Percentiles rank a stretch among this genome's conserved stretches.
Conservation (phyloP, 1,140 invertebrate genomes). For the Stenopsyche tienmushanensis region DNA sequence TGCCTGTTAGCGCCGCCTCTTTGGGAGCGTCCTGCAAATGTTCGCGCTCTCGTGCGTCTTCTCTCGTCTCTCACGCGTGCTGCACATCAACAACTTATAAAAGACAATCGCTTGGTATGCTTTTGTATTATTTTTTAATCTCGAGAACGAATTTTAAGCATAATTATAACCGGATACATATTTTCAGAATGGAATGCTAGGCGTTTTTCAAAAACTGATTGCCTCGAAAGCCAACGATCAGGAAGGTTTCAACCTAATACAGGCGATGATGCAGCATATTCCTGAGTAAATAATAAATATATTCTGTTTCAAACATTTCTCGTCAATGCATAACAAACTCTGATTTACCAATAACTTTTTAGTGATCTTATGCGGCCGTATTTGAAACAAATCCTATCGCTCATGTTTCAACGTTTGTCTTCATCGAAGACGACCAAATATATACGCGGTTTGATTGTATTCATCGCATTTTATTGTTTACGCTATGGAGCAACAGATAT, state of each 20-base stretch:
- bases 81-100: slow-evolving; percentile 72
- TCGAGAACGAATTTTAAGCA: background rate
- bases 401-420: slow-evolving; percentile 89
- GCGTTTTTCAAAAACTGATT: slow-evolving; percentile 95
- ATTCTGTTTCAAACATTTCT: no score
- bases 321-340: no score
- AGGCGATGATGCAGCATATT: slow-evolving; percentile 78
- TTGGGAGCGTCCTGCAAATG: slow-evolving; percentile 91
- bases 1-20: slow-evolving; percentile 83
- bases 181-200: slow-evolving; percentile 79
- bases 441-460: slow-evolving; percentile 84
- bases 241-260: slow-evolving; percentile 91
- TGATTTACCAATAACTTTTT: slow-evolving; percentile 41
- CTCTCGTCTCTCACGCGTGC: slow-evolving; percentile 82
- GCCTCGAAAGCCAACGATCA: slow-evolving; percentile 95
- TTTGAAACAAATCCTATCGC: slow-evolving; percentile 85
- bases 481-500: slow-evolving; percentile 74
- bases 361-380: slow-evolving; percentile 70
- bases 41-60: slow-evolving; percentile 86
- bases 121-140: slow-evolving; percentile 42
- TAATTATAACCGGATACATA: slow-evolving; percentile 29
- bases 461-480: slow-evolving; percentile 83
- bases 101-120: slow-evolving; percentile 65
- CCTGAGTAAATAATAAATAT: no score
- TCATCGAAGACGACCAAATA: slow-evolving; percentile 94